phyloP scores from a whole-genome alignment of 2,888 invertebrate genomes.

The Patella ulyssiponensis region DNA sequence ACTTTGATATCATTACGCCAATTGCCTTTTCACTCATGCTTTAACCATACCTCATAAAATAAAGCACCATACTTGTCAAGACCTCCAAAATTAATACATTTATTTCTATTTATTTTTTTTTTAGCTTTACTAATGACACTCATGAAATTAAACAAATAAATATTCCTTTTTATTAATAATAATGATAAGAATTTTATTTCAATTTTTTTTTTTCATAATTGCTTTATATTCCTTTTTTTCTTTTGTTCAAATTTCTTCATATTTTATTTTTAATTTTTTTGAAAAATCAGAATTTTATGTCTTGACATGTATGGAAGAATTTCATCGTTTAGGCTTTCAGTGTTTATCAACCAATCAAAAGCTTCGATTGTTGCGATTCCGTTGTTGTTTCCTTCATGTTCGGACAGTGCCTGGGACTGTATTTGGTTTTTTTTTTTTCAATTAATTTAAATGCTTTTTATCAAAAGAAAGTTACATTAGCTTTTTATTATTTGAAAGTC shows the following conservation, averaged over 20 bases:
- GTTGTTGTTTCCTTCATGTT: conserved; percentile 13
- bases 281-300: not conserved
- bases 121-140: too few relatives aligned
- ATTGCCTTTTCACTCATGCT: conserved; percentile 5
- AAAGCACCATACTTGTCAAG: conserved; percentile 8
- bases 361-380: conserved; percentile 7
- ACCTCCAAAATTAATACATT: not conserved
- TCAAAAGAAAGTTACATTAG: too few relatives aligned
- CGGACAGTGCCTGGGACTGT: conserved; percentile 9
- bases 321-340: conserved; percentile 1
- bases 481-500: too few relatives aligned
- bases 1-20: not conserved
- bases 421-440: not conserved
- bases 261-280: too few relatives aligned
- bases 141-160: too few relatives aligned
- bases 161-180: too few relatives aligned
- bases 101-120: too few relatives aligned
- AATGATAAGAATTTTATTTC: too few relatives aligned
- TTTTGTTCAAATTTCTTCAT: too few relatives aligned
- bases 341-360: not conserved
- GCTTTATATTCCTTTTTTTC: too few relatives aligned
- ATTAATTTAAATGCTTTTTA: too few relatives aligned
- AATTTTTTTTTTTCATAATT: too few relatives aligned
- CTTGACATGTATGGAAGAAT: conserved; percentile 1
- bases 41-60: not conserved